phyloP scores from a whole-genome alignment of 1,140 invertebrate species.

The Oreohelix idahoensis region DNA sequence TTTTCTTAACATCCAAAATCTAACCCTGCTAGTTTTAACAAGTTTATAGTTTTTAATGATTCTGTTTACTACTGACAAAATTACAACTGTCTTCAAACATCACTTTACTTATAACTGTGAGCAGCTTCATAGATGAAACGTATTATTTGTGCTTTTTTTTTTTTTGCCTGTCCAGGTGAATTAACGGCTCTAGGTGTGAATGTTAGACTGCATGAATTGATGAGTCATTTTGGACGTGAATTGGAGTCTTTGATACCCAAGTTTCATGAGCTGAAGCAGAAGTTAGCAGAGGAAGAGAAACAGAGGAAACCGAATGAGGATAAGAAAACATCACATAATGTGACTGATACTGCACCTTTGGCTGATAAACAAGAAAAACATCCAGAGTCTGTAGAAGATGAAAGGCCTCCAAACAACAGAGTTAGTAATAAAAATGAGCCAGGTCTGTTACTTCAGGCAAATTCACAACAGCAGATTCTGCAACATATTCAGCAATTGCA shows the following conservation, averaged over 20 bases:
- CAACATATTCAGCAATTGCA: background rate
- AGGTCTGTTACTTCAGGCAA: background rate
- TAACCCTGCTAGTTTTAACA: no score
- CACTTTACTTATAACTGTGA: no score
- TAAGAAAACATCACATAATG: background rate
- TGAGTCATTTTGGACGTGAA: background rate
- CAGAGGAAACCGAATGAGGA: background rate
- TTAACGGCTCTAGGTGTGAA: constrained; percentile 21
- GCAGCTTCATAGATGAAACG: no score
- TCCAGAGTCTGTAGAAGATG: background rate
- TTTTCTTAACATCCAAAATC: no score
- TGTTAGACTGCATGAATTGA: constrained; percentile 1
- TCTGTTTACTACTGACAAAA: no score
- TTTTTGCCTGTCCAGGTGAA: constrained; percentile 11
- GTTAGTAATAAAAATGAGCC: background rate
- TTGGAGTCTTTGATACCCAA: background rate
- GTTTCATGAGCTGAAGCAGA: constrained; percentile 13
- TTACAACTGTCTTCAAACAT: no score
- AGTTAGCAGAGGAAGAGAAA: background rate
- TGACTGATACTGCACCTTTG: background rate
- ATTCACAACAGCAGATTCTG: background rate
- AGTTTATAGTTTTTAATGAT: no score
- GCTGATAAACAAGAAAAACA: background rate
- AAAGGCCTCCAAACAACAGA: background rate
- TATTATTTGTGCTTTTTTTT: background rate